phyloP scores from a whole-genome alignment of 2,113 vertebrate genomes.

The Urocitellus parryii region DNA sequence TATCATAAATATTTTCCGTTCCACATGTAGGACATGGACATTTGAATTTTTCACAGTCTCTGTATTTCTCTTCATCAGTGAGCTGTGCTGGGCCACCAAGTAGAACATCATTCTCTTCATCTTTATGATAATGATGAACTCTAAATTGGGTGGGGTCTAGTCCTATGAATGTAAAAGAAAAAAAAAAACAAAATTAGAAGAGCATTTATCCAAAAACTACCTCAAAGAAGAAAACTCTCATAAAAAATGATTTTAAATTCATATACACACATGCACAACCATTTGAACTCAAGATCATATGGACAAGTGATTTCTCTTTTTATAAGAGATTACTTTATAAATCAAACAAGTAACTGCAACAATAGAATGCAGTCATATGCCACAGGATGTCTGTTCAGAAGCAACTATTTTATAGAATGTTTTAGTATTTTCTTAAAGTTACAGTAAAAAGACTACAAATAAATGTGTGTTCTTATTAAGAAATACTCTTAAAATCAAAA shows the following conservation, averaged over 20 bases:
- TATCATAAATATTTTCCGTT: conserved; percentile 96
- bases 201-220: neutral
- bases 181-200: conserved; percentile 72
- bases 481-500: conserved; percentile 86
- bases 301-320: conserved; percentile 82
- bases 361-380: conserved; percentile 76
- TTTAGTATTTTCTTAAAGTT: conserved; percentile 86
- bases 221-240: conserved; percentile 76
- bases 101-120: conserved; percentile 93
- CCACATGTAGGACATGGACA: conserved; percentile 94
- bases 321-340: conserved; percentile 84
- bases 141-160: conserved; percentile 96
- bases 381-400: conserved; percentile 81
- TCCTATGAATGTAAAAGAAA: conserved; percentile 89
- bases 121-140: conserved; percentile 93
- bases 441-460: conserved; percentile 83
- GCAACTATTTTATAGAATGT: conserved; percentile 79
- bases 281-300: conserved; percentile 78
- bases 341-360: conserved; percentile 83
- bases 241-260: conserved; percentile 71
- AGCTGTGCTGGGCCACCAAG: conserved; percentile 95
- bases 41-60: conserved; percentile 95
- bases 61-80: conserved; percentile 97
- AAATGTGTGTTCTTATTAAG: conserved; percentile 85
- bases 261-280: neutral